Percentiles rank a stretch among this genome's conserved stretches.
phyloP scores from a whole-genome alignment of 2,888 invertebrate species.

The Hirtodrosophila histrioides region DNA sequence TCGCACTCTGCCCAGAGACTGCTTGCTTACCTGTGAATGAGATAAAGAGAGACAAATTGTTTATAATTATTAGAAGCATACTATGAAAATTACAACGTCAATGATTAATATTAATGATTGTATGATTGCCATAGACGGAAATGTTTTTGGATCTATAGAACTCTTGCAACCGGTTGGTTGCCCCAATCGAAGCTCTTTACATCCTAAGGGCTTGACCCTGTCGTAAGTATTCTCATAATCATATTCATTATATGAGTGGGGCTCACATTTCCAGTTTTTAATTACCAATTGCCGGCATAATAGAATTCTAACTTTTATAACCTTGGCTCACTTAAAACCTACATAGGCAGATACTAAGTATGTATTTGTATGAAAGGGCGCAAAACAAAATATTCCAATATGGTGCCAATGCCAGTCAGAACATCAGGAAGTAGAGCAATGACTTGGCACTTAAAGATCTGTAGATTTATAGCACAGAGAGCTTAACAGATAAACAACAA shows the following conservation, averaged over 20 bases:
- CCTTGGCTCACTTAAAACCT: conserved; percentile 30
- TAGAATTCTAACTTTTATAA: conserved; percentile 7
- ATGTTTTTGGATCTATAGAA: conserved; percentile 24
- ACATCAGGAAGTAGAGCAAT: too few relatives aligned
- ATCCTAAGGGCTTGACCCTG: conserved; percentile 28
- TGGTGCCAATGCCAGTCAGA: too few relatives aligned
- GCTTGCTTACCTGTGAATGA: conserved; percentile 37
- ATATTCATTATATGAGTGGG: conserved; percentile 1
- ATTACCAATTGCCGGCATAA: conserved; percentile 3
- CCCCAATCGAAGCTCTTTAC: too few relatives aligned
- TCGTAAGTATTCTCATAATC: conserved; percentile 1
- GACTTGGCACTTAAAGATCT: too few relatives aligned
- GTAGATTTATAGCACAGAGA: too few relatives aligned
- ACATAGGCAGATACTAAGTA: too few relatives aligned
- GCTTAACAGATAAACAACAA: too few relatives aligned
- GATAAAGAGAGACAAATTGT: conserved; percentile 12
- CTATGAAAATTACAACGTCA: conserved; percentile 33
- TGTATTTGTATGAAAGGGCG: neutral
- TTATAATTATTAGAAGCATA: conserved; percentile 4
- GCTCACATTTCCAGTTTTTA: neutral
- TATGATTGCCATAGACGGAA: conserved; percentile 14
- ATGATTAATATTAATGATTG: conserved; percentile 30
- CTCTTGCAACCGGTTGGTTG: conserved; percentile 24
- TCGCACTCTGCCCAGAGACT: conserved; percentile 2
- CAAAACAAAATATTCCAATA: neutral